Evolutionary conservation across 2,797 vertebrate species (phyloP).

Genomic region (Xiphorhynchus erythropygius): DNA sequence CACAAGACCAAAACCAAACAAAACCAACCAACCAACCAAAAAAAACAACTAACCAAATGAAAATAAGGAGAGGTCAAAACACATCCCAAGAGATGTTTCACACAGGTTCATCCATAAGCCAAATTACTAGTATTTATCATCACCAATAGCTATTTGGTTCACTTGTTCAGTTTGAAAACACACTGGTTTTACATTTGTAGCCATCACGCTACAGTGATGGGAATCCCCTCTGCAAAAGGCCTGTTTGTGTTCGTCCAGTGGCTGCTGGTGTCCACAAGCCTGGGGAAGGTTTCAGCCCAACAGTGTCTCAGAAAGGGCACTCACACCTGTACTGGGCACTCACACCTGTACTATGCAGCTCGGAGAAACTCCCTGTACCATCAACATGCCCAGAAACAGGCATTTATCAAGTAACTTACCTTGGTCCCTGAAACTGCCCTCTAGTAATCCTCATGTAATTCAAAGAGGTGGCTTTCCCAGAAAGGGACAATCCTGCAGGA

Average conservation of each 20-base stretch:
- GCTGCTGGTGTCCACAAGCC: neutral
- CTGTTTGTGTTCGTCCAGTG: neutral
- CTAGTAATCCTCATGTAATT: neutral
- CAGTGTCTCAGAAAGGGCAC: neutral
- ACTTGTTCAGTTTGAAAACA: neutral
- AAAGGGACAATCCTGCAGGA: neutral
- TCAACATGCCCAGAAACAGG: neutral
- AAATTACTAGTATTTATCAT: neutral
- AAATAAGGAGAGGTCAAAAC: neutral
- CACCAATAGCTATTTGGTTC: neutral
- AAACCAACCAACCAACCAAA: neutral
- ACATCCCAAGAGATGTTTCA: neutral
- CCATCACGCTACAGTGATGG: neutral
- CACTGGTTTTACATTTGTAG: neutral
- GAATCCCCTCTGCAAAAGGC: neutral
- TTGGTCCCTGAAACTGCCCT: neutral
- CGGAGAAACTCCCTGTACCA: neutral
- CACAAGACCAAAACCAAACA: neutral
- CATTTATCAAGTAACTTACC: neutral
- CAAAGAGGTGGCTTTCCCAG: neutral
- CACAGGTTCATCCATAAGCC: neutral
- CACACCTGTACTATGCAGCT: fast-evolving
- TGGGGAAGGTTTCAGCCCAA: neutral
- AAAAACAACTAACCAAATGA: neutral
- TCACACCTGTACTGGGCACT: neutral